Conservation (phyloP, 2,113 vertebrate species). For the Nyctereutes procyonoides region DNA sequence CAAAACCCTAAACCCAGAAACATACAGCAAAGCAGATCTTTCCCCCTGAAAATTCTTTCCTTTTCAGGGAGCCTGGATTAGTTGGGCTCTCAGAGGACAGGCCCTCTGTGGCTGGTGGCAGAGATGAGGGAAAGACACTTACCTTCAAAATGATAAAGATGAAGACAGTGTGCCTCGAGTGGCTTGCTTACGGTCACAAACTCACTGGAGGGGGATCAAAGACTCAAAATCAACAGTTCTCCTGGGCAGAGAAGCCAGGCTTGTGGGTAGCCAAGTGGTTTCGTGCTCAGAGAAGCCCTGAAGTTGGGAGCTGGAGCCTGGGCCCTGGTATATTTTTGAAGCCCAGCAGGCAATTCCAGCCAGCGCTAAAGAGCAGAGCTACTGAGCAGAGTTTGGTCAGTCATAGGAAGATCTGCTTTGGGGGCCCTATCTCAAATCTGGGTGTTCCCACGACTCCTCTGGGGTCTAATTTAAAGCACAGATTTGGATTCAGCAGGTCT, state of each 20-base stretch:
- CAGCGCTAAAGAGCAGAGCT: background rate
- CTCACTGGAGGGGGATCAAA: background rate
- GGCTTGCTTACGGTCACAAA: background rate
- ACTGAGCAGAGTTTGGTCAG: background rate
- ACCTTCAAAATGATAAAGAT: background rate
- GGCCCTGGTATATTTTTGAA: background rate
- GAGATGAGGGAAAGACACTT: no score
- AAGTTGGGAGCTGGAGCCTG: background rate
- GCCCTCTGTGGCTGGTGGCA: background rate
- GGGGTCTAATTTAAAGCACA: background rate
- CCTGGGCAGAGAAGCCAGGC: background rate
- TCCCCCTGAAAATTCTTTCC: background rate
- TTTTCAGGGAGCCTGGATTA: background rate
- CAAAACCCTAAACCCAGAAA: background rate
- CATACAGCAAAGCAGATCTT: background rate
- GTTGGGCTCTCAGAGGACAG: background rate
- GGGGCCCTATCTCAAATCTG: background rate
- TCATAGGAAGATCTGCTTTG: background rate
- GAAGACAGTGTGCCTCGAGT: background rate
- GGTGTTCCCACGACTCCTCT: background rate
- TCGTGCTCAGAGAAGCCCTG: background rate
- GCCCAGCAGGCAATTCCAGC: background rate
- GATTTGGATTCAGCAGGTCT: background rate
- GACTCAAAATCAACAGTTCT: background rate
- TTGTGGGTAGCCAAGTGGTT: background rate